Evolutionary conservation across 2,113 vertebrate species (phyloP), one percentile per base, ranked within the genome.

Genomic region (Microtus oregoni): DNA sequence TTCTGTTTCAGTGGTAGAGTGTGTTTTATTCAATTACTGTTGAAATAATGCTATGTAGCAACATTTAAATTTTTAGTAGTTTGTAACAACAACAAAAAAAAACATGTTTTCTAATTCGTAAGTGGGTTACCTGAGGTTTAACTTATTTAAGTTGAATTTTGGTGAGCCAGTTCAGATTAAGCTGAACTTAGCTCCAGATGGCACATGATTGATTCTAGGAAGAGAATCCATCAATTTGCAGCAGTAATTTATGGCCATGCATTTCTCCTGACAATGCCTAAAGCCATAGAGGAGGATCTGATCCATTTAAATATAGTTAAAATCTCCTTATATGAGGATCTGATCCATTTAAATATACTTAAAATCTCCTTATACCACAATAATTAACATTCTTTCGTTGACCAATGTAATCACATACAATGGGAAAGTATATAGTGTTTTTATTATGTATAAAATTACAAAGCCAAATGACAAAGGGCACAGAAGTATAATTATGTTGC

Each of bases 261-360:
- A 72, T 89, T 96, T 96, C n/a, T 96, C 70, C 79, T 92, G 68
- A 65, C 32, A 86, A n/a, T 67, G 67, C 55, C 50, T 91, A 28
- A 90, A 92, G 50, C n/a, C 61, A 72, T 47, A 92, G 55, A 79
- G 20, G 22, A 12, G 22, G 22, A 86, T 52, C 65, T 38, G 90
- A 86, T 67, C 12, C 73, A 73, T 47, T 20, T 73, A 90, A 95
- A 87, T 10, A 38, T 79, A 86, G 67, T 93, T 88, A 61, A 95
- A 89, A 38, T 72, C 86, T 89, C 17, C 19, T 92, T 63, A 73
- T 26, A n/a, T 41, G 22, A 12, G 22, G 22, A 86, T 52, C 58
- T 38, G 90, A 86, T 67, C 12, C 73, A 73, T 47, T 20, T 73
- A 90, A 95, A 87, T 10, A 38, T 79, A 86, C 73, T 93, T 88